Evolutionary conservation across 2,797 vertebrate genomes (phyloP), one percentile per base, ranked within the genome.

Genomic region (Orestias chungarensis): DNA sequence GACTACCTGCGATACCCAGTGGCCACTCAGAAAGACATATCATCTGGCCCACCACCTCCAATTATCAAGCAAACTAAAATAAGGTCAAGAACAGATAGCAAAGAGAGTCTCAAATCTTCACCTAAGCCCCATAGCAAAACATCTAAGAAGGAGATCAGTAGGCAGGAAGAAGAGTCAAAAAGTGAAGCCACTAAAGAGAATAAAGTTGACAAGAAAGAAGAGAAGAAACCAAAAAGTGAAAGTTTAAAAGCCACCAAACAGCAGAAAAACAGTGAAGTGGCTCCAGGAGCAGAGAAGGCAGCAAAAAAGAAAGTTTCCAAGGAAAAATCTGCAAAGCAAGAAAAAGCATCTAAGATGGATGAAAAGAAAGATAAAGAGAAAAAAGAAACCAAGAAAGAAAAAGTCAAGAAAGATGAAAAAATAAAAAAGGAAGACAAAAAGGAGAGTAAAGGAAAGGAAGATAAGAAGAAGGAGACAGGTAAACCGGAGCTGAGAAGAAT

Each of bases 311-410:
- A 97, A 86, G 59, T 96, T 62, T 82, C 91, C 68, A 98, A 96
- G 85, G 97, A 99, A 70, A 99, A 97, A 81, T 91, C 84, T 20
- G 91, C 92, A 31, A 99, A 99, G 89, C 96, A 96, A 70, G 97
- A 99, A 75, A 98, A 95, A 82, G 85, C 89, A 2, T 94, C 96
- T 27, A 98, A 97, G 87, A 93, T 97, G 83, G 97, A 99, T 61
- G 98, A 99, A 86, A 99, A 99, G 89, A 98, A 96, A 90, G 97
- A 99, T 87, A 99, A 97, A 86, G 98, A 99, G 84, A 99, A 99
- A 87, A 98, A 97, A 79, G 97, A 98, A 79, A 93, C 95, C 38
- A 97, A 96, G 79, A 98, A 96, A 73, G 96, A 98, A 75, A 94
- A 92, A 62, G 79, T 83, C 17, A 95, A 94, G 86, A 94, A 92